phyloP scores from a whole-genome alignment of 2,113 vertebrate species.

The Gobiocypris rarus region DNA sequence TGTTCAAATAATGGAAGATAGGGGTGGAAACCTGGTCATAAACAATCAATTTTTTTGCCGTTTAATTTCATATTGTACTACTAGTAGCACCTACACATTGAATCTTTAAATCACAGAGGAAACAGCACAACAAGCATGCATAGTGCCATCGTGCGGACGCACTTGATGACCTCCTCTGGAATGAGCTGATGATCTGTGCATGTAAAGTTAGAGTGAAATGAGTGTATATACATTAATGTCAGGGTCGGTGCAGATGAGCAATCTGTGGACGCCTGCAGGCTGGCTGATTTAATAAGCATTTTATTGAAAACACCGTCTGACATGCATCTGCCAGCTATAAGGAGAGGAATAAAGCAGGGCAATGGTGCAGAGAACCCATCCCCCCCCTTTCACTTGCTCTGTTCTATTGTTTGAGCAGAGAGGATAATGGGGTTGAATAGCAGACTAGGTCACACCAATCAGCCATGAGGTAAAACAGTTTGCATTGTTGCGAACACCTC shows the following conservation, averaged over 20 bases:
- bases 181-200: constrained; percentile 16
- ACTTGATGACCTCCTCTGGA: constrained; percentile 24
- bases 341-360: constrained; percentile 14
- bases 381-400: background rate
- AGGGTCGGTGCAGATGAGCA: constrained; percentile 11
- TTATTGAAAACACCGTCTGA: constrained; percentile 59
- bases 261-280: constrained; percentile 7
- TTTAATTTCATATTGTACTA: background rate
- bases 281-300: constrained; percentile 47
- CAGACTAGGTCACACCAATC: constrained; percentile 23
- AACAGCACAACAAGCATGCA: background rate
- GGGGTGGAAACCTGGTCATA: background rate
- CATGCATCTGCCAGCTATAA: constrained; percentile 56
- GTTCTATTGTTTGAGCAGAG: constrained; percentile 20
- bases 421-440: constrained; percentile 19
- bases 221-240: constrained; percentile 26
- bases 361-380: background rate
- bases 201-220: background rate
- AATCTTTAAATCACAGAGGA: background rate
- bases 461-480: background rate
- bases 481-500: background rate
- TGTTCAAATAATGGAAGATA: background rate
- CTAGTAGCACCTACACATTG: background rate
- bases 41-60: background rate
- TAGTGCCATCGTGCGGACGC: constrained; percentile 18